These are phyloP conservation scores for Spisula solida DNA, from an alignment of 2,888 invertebrate species.

Conservation along the genomic window DNA sequence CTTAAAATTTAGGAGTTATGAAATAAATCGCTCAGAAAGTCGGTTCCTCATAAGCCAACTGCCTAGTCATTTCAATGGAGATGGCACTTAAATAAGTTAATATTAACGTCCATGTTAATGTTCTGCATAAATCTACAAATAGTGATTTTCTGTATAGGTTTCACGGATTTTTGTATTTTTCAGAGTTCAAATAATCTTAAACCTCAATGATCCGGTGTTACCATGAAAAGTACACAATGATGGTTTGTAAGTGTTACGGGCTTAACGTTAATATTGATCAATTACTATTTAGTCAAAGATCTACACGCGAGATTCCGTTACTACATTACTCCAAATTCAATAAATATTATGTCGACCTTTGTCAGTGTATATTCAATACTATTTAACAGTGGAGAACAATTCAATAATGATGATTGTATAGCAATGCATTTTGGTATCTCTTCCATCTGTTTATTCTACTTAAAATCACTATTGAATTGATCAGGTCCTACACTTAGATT, in stretches of 20 bases:
- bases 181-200: too few relatives aligned
- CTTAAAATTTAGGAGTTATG: too few relatives aligned
- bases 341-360: constrained; percentile 23
- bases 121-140: too few relatives aligned
- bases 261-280: background rate
- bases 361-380: constrained; percentile 29
- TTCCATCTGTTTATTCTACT: constrained; percentile 44
- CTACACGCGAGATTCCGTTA: background rate
- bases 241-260: constrained; percentile 12
- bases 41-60: too few relatives aligned
- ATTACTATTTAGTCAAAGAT: constrained; percentile 9
- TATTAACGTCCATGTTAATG: too few relatives aligned
- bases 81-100: too few relatives aligned
- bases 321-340: background rate
- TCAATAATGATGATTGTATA: constrained; percentile 37
- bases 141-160: too few relatives aligned
- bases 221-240: background rate
- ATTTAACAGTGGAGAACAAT: constrained; percentile 15
- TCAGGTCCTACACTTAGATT: constrained; percentile 7
- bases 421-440: constrained; percentile 46
- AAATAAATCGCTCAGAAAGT: too few relatives aligned
- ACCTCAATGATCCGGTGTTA: background rate
- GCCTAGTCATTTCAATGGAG: too few relatives aligned
- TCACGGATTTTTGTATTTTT: too few relatives aligned
- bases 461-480: constrained; percentile 24